These are phyloP conservation scores for Aselliscus stoliczkanus DNA, from an alignment of 2,797 vertebrate genomes.

Conservation along the genomic window DNA sequence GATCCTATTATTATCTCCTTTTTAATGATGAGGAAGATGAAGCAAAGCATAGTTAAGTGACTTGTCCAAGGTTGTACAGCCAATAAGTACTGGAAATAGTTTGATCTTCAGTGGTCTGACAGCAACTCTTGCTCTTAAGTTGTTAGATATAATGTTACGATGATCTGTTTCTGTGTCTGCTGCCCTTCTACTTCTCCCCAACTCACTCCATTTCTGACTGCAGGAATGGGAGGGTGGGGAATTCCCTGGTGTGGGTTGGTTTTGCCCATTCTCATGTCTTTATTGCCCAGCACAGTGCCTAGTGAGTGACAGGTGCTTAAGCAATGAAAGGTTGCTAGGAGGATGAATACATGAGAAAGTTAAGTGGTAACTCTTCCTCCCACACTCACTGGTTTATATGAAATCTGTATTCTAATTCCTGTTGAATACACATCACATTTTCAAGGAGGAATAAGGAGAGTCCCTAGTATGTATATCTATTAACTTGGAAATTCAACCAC, in stretches of 20 bases:
- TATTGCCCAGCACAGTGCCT: neutral
- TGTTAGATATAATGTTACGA: neutral
- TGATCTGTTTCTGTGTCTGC: neutral
- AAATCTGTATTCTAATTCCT: neutral
- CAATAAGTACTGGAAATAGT: neutral
- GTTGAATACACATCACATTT: neutral
- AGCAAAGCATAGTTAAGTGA: neutral
- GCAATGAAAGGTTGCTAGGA: neutral
- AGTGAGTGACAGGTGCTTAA: neutral
- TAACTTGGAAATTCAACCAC: neutral
- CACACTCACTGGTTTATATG: neutral
- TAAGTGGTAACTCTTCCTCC: neutral
- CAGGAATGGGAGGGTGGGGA: neutral
- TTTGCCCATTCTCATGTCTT: neutral
- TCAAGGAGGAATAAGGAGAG: neutral
- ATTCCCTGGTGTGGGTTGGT: neutral
- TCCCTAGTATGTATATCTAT: neutral
- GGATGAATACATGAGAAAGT: neutral
- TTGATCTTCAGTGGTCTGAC: neutral
- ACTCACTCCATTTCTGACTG: neutral
- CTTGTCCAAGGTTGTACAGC: neutral
- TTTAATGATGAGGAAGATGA: neutral
- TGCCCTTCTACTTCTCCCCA: neutral
- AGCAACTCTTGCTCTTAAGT: neutral
- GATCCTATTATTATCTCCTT: neutral